Percentiles rank a stretch among this genome's conserved stretches.
Conservation (phyloP, 2,888 invertebrate species). For the Cerastoderma edule region DNA sequence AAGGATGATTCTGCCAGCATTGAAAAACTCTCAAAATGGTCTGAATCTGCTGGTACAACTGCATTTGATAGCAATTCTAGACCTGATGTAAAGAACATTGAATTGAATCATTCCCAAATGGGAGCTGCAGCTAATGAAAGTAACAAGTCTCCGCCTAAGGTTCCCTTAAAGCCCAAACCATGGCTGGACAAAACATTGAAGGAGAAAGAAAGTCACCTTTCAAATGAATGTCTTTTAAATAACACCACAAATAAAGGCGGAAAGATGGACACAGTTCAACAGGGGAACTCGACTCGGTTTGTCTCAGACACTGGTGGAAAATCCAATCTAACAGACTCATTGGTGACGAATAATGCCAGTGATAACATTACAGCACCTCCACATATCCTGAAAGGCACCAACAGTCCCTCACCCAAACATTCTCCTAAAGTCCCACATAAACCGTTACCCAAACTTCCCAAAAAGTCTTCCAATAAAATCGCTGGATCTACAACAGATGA, state of each 20-base stretch:
- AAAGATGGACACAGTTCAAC: background rate
- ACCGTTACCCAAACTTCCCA: slow-evolving; percentile 41
- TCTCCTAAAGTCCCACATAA: slow-evolving; percentile 39
- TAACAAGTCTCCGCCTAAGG: slow-evolving; percentile 44
- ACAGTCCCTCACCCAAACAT: slow-evolving; percentile 31
- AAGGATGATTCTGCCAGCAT: background rate
- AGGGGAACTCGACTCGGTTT: slow-evolving; percentile 49
- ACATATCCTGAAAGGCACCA: slow-evolving; percentile 13
- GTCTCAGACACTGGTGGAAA: background rate
- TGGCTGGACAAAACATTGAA: slow-evolving; percentile 36
- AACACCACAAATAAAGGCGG: background rate
- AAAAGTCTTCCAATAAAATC: slow-evolving; percentile 8
- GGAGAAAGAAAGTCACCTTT: slow-evolving; percentile 13
- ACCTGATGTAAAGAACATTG: too few relatives aligned
- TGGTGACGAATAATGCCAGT: background rate
- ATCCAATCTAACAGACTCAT: slow-evolving; percentile 1
- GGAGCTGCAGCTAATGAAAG: background rate
- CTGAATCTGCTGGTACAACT: background rate
- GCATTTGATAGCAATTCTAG: too few relatives aligned
- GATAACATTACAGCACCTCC: background rate
- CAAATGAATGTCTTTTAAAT: slow-evolving; percentile 4
- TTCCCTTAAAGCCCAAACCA: slow-evolving; percentile 62
- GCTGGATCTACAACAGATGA: background rate
- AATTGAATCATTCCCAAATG: too few relatives aligned
- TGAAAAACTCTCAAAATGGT: background rate